Evolutionary conservation across 2,113 vertebrate genomes (phyloP).

Genomic region (Condylura cristata): DNA sequence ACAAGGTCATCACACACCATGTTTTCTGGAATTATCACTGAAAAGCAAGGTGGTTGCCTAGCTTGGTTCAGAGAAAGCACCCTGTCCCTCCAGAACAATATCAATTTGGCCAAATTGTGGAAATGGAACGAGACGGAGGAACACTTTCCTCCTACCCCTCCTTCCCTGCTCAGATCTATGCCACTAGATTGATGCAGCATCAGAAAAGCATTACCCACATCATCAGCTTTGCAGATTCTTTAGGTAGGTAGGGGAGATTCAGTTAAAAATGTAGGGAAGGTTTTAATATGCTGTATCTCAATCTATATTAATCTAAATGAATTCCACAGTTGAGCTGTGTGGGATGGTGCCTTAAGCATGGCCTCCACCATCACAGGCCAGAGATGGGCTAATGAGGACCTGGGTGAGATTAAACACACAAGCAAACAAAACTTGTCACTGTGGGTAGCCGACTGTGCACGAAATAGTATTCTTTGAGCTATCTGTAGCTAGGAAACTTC

Average conservation of each 20-base stretch:
- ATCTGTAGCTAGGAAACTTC: not conserved
- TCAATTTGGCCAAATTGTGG: not conserved
- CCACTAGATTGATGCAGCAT: not conserved
- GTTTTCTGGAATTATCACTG: not conserved
- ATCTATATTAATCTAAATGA: not conserved
- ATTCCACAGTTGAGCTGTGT: not conserved
- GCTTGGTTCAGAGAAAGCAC: not conserved
- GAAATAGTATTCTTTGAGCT: not conserved
- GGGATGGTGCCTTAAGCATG: not conserved
- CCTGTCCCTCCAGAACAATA: not conserved
- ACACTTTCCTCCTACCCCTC: not conserved
- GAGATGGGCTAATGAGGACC: not conserved
- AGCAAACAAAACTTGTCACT: not conserved
- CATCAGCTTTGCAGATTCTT: not conserved
- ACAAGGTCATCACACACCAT: not conserved
- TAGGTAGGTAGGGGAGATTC: not conserved
- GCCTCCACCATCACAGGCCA: not conserved
- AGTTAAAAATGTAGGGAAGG: not conserved
- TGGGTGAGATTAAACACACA: too few relatives aligned
- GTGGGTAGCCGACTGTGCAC: not conserved
- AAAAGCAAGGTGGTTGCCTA: not conserved
- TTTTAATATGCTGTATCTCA: not conserved
- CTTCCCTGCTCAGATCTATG: not conserved
- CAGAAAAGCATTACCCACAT: not conserved
- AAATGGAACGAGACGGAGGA: accelerated